These are phyloP conservation scores for Lophius americanus DNA, from an alignment of 2,797 vertebrate species.

Conservation along the genomic window DNA sequence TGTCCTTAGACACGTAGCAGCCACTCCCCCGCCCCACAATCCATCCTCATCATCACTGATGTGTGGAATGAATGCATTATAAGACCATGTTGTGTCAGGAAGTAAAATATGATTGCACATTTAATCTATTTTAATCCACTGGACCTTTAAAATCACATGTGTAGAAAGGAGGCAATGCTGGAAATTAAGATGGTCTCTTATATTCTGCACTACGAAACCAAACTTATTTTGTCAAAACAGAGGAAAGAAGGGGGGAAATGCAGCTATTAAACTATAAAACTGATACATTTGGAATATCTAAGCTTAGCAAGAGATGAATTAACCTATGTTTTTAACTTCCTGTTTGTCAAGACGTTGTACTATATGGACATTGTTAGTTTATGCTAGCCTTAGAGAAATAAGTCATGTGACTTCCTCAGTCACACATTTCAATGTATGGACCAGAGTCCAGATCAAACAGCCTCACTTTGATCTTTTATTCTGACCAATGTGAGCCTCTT, in stretches of 20 bases:
- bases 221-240: too few relatives aligned
- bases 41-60: slow-evolving; percentile 33
- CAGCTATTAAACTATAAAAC: too few relatives aligned
- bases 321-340: not conserved
- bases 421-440: too few relatives aligned
- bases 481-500: too few relatives aligned
- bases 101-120: not conserved
- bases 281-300: too few relatives aligned
- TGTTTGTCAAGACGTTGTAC: not conserved
- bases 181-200: not conserved
- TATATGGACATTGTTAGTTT: too few relatives aligned
- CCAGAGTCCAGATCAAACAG: too few relatives aligned
- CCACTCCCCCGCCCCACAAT: slow-evolving; percentile 15
- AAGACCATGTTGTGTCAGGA: slow-evolving; percentile 5
- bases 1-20: slow-evolving; percentile 33
- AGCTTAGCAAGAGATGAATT: not conserved
- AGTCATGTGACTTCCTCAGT: too few relatives aligned
- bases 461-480: too few relatives aligned
- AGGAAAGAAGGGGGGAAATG: too few relatives aligned
- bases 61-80: slow-evolving; percentile 52
- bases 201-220: not conserved
- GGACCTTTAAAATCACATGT: not conserved
- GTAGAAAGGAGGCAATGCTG: not conserved
- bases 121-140: not conserved
- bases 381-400: too few relatives aligned